phyloP scores from a whole-genome alignment of 2,797 vertebrate species.

The Premnoplex brunnescens region DNA sequence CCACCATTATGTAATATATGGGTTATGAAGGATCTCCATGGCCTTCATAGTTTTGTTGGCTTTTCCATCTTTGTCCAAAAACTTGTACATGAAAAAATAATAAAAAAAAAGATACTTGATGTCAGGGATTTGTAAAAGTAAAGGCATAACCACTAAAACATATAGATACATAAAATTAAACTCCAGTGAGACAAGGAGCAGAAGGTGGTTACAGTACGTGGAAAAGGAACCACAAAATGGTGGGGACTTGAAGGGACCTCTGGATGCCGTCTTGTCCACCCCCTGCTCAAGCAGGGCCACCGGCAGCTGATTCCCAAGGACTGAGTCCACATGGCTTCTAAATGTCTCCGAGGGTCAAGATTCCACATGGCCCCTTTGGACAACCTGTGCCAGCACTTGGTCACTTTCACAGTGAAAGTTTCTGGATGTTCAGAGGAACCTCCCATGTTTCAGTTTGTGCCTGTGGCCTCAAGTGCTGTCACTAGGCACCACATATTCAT shows the following conservation, averaged over 20 bases:
- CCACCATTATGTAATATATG: background rate
- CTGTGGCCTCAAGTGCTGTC: fast-evolving
- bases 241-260: background rate
- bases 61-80: background rate
- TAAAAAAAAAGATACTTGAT: background rate
- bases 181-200: background rate
- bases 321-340: background rate
- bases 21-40: background rate
- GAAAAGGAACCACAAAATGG: background rate
- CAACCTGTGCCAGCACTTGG: background rate
- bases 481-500: background rate
- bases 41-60: background rate
- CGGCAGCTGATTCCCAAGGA: background rate
- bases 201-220: background rate
- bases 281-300: background rate
- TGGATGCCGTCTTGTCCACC: background rate
- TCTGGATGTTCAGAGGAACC: background rate
- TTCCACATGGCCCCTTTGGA: background rate
- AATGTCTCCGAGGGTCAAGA: background rate
- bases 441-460: background rate
- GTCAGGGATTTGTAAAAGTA: background rate
- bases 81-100: background rate
- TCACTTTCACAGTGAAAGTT: background rate
- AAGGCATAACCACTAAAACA: background rate
- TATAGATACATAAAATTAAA: background rate